Conservation (phyloP, 2,113 vertebrate species). For the Xiphias gladius region DNA sequence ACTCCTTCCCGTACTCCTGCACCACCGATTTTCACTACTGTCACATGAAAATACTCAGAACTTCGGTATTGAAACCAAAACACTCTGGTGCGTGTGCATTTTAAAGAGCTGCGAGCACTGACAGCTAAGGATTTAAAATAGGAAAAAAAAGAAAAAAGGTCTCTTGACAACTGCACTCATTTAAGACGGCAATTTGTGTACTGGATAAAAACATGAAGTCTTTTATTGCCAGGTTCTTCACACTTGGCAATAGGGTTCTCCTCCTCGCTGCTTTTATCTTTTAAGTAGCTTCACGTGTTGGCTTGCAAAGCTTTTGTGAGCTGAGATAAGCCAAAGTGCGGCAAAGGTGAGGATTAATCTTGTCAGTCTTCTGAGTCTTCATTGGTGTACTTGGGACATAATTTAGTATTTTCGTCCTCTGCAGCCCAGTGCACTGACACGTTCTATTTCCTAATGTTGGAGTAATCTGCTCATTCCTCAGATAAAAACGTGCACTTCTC, state of each 20-base stretch:
- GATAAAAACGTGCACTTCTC: not conserved
- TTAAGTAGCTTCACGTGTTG: not conserved
- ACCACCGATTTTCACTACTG: too few relatives aligned
- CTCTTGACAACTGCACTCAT: too few relatives aligned
- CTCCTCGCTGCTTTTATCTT: not conserved
- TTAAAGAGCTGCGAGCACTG: not conserved
- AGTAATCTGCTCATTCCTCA: not conserved
- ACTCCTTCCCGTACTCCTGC: too few relatives aligned
- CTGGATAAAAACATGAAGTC: too few relatives aligned
- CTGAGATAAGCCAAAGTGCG: not conserved
- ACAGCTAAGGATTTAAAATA: too few relatives aligned
- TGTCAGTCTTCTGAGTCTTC: not conserved
- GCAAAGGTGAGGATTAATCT: not conserved
- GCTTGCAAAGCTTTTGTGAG: not conserved
- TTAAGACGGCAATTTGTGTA: too few relatives aligned
- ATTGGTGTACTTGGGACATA: not conserved
- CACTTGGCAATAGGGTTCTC: not conserved
- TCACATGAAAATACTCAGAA: too few relatives aligned
- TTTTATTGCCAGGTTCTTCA: not conserved
- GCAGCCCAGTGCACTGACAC: constrained; percentile 11
- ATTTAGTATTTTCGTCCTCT: not conserved
- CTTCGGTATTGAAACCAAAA: too few relatives aligned
- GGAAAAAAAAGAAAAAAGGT: too few relatives aligned
- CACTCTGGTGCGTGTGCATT: too few relatives aligned
- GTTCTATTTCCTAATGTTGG: not conserved